Conservation (phyloP, 2,888 invertebrate genomes). For the Drosophila austrosaltans region DNA sequence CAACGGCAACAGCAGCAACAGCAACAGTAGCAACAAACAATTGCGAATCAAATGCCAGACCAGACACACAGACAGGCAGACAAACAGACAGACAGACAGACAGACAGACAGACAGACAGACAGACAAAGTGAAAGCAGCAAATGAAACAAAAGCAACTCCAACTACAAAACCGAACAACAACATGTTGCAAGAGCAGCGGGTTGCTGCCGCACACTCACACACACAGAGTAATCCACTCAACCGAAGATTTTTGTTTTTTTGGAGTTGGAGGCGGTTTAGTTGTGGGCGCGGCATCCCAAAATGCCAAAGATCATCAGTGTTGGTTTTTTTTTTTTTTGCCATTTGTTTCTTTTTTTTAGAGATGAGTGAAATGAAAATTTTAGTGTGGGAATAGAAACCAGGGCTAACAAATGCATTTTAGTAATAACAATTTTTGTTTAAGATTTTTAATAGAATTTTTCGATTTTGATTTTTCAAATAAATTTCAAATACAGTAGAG, state of each 20-base stretch:
- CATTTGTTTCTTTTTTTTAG: background rate
- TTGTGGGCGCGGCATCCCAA: slow-evolving; percentile 49
- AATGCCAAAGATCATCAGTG: slow-evolving; percentile 77
- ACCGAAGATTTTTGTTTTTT: slow-evolving; percentile 25
- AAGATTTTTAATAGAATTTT: background rate
- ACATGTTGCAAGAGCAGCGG: slow-evolving; percentile 40
- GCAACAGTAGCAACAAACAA: slow-evolving; percentile 52
- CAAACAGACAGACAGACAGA: slow-evolving; percentile 12
- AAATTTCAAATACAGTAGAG: background rate
- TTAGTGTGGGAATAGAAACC: background rate
- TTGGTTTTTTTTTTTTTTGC: background rate
- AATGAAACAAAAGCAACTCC: slow-evolving; percentile 19
- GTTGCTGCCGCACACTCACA: background rate
- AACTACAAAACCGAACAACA: slow-evolving; percentile 22
- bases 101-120: slow-evolving; percentile 23
- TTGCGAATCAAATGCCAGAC: slow-evolving; percentile 73
- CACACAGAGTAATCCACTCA: slow-evolving; percentile 32
- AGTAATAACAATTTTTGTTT: too few species aligned
- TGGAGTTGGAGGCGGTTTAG: slow-evolving; percentile 2
- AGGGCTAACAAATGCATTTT: background rate
- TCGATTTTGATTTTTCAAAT: background rate
- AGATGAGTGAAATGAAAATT: background rate
- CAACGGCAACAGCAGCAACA: slow-evolving; percentile 19
- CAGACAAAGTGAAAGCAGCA: slow-evolving; percentile 71
- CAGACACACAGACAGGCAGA: slow-evolving; percentile 1